These are phyloP conservation scores for Saccostrea glomerata DNA, from an alignment of 1,140 invertebrate species.

Conservation along the genomic window DNA sequence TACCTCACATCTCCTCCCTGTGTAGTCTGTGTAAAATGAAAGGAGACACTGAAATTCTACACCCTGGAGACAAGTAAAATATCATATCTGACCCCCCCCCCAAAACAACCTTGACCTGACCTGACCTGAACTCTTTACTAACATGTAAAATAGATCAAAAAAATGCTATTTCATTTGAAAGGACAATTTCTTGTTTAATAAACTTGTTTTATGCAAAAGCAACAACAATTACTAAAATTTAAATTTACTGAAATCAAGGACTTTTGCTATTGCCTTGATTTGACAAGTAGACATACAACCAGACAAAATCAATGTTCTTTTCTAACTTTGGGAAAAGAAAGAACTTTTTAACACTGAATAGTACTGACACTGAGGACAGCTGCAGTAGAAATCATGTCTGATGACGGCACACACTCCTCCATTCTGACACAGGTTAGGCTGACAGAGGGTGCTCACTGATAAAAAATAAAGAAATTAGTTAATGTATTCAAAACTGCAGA, in stretches of 20 bases:
- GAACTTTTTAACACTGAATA: not conserved
- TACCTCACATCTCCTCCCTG: not conserved
- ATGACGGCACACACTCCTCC: constrained; percentile 49
- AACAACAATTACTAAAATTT: no score
- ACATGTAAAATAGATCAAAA: no score
- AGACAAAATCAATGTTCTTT: no score
- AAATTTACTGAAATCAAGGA: no score
- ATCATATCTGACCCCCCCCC: not conserved
- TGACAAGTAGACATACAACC: no score
- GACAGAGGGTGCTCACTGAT: constrained; percentile 30
- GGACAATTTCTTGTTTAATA: no score
- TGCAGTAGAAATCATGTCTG: constrained; percentile 56
- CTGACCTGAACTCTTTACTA: no score
- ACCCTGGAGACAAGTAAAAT: not conserved
- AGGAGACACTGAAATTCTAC: not conserved
- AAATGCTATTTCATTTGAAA: no score
- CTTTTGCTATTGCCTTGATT: no score
- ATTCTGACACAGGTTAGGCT: constrained; percentile 52
- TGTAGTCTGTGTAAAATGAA: not conserved
- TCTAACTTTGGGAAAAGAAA: no score
- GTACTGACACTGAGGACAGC: constrained; percentile 17
- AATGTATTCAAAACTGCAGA: not conserved
- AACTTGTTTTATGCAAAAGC: no score
- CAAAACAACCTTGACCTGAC: no score
- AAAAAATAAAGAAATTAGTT: not conserved